Evolutionary conservation across 2,797 vertebrate genomes (phyloP).

Genomic region (Lepus townsendii): DNA sequence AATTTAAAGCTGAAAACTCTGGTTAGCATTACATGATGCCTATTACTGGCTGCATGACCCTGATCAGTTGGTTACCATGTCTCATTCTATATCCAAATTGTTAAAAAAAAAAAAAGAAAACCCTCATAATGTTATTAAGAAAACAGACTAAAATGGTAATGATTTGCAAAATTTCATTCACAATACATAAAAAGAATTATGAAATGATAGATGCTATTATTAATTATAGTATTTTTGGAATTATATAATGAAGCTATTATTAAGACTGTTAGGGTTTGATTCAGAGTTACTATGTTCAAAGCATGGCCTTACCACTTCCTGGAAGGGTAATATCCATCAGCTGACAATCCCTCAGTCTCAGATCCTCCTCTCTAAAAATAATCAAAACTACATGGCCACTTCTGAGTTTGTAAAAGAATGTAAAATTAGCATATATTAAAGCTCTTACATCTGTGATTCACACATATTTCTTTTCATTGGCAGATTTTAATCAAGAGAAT

Average conservation of each 20-base stretch:
- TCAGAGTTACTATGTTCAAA: neutral
- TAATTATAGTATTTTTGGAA: neutral
- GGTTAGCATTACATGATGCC: neutral
- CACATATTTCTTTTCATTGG: neutral
- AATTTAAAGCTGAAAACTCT: constrained; percentile 1
- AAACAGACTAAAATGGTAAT: constrained; percentile 15
- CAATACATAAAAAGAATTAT: neutral
- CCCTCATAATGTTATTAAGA: neutral
- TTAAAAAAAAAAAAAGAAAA: neutral
- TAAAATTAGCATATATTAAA: neutral
- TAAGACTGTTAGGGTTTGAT: neutral
- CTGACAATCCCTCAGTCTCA: neutral
- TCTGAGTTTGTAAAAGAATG: neutral
- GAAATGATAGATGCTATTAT: neutral
- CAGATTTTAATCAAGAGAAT: neutral
- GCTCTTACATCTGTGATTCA: neutral
- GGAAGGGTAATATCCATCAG: neutral
- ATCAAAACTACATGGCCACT: neutral
- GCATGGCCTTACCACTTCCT: neutral
- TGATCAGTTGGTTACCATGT: neutral
- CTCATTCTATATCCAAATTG: neutral
- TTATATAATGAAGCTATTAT: neutral
- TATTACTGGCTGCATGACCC: neutral
- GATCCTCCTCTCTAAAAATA: neutral
- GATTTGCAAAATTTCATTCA: neutral